Percentiles rank a stretch among this genome's conserved stretches.
Conservation (phyloP, 2,888 invertebrate species). For the Lycaena phlaeas region DNA sequence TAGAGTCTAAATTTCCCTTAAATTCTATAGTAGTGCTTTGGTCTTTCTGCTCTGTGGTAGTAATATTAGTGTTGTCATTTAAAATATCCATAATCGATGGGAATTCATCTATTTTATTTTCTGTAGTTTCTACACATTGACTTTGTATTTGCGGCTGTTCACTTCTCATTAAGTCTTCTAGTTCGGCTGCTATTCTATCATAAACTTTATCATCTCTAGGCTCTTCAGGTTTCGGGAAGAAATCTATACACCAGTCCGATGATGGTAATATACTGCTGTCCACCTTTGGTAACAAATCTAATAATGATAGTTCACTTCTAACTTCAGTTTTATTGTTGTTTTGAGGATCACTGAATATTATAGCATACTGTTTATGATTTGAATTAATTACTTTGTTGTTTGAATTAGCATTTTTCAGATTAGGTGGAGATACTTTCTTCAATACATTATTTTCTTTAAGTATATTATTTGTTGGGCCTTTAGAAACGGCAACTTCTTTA, state of each 20-base stretch:
- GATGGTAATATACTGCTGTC: slow-evolving; percentile 49
- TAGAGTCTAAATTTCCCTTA: slow-evolving; percentile 48
- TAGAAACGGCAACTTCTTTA: slow-evolving; percentile 21
- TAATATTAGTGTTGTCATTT: slow-evolving; percentile 34
- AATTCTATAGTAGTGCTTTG: slow-evolving; percentile 34
- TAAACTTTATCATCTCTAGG: slow-evolving; percentile 63
- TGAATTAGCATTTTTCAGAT: slow-evolving; percentile 32
- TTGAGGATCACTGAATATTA: slow-evolving; percentile 46
- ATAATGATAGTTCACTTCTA: slow-evolving; percentile 36
- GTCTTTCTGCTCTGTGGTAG: slow-evolving; percentile 36
- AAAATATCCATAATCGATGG: slow-evolving; percentile 67
- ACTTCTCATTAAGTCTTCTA: slow-evolving; percentile 64
- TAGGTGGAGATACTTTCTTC: slow-evolving; percentile 21
- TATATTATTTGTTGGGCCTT: slow-evolving; percentile 32
- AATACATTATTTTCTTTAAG: slow-evolving; percentile 55
- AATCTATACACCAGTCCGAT: slow-evolving; percentile 59
- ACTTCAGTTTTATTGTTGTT: slow-evolving; percentile 32
- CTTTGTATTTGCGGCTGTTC: slow-evolving; percentile 36
- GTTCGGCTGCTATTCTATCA: slow-evolving; percentile 64
- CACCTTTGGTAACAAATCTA: slow-evolving; percentile 44
- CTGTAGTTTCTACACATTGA: slow-evolving; percentile 23
- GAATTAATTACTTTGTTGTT: slow-evolving; percentile 24
- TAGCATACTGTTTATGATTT: slow-evolving; percentile 46
- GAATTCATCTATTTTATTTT: slow-evolving; percentile 46
- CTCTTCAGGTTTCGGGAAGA: slow-evolving; percentile 53